A percentile compares a stretch with the other conserved stretches of the same genome.
These are phyloP conservation scores for Mirza zaza DNA, from an alignment of 2,113 vertebrate species.

Conservation along the genomic window DNA sequence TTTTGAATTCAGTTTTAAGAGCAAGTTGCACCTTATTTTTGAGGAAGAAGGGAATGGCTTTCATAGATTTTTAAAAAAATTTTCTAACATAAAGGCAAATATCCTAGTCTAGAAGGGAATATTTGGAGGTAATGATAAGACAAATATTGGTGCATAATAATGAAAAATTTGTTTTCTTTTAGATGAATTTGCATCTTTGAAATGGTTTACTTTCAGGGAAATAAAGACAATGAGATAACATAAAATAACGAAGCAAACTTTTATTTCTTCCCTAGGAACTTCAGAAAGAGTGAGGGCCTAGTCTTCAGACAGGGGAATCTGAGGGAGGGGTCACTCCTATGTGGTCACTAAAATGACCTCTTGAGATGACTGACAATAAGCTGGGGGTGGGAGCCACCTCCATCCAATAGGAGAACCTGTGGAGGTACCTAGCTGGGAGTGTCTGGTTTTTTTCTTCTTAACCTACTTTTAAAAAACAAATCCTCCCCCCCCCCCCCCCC, in stretches of 20 bases:
- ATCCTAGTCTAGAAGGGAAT: neutral
- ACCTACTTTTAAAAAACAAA: too few relatives aligned
- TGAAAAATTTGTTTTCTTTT: neutral
- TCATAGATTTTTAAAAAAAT: neutral
- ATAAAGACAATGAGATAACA: neutral
- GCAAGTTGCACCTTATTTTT: neutral
- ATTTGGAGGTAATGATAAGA: neutral
- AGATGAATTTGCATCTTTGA: neutral
- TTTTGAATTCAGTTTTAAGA: slow-evolving; percentile 15
- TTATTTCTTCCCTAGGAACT: neutral
- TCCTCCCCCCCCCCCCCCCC: too few relatives aligned
- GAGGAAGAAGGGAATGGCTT: neutral
- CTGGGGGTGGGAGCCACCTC: neutral
- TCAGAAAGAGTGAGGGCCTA: neutral
- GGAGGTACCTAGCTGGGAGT: too few relatives aligned
- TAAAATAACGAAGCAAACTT: neutral
- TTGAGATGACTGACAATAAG: neutral
- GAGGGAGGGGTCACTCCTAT: neutral
- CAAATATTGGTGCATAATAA: neutral
- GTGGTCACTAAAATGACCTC: neutral
- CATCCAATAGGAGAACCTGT: neutral
- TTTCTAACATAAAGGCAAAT: neutral
- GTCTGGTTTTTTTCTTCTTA: neutral
- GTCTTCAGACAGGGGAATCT: neutral
- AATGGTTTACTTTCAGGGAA: neutral